Percentiles rank a stretch among this genome's conserved stretches.
phyloP scores from a whole-genome alignment of 2,797 vertebrate genomes.

The Anas capensis region DNA sequence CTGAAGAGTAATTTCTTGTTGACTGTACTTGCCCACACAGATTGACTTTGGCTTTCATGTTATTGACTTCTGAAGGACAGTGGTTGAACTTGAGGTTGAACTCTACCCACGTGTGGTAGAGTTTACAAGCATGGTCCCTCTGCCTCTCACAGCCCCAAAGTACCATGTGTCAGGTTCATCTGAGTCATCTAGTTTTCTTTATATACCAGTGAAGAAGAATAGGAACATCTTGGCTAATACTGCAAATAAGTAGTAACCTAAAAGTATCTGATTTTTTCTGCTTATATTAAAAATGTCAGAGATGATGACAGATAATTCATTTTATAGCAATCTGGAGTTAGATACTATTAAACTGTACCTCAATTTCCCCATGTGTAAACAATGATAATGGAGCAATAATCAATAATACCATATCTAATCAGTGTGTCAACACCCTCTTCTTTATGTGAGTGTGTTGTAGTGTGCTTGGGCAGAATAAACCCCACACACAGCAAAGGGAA shows the following conservation, averaged over 20 bases:
- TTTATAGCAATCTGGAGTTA: neutral
- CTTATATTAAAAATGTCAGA: neutral
- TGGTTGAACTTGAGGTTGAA: rapidly evolving
- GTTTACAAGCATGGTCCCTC: rapidly evolving
- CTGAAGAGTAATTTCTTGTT: neutral
- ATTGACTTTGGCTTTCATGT: neutral
- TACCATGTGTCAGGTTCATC: neutral
- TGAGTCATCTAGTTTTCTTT: neutral
- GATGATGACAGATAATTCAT: neutral
- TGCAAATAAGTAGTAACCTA: neutral
- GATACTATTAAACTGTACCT: neutral
- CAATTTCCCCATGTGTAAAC: rapidly evolving
- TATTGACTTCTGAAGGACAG: neutral
- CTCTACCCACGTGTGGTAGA: neutral
- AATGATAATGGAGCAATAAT: neutral
- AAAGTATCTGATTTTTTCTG: neutral
- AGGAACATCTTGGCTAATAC: rapidly evolving
- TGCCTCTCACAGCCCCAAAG: neutral
- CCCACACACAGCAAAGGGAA: rapidly evolving
- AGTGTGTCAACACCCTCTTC: neutral
- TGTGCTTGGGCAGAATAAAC: neutral
- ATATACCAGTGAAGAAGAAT: rapidly evolving
- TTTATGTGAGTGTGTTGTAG: rapidly evolving
- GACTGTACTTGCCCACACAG: neutral
- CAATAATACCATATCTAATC: neutral